Percentiles rank a stretch among this genome's conserved stretches.
phyloP scores from a whole-genome alignment of 2,888 invertebrate species.

The Anagyrus pseudococci region DNA sequence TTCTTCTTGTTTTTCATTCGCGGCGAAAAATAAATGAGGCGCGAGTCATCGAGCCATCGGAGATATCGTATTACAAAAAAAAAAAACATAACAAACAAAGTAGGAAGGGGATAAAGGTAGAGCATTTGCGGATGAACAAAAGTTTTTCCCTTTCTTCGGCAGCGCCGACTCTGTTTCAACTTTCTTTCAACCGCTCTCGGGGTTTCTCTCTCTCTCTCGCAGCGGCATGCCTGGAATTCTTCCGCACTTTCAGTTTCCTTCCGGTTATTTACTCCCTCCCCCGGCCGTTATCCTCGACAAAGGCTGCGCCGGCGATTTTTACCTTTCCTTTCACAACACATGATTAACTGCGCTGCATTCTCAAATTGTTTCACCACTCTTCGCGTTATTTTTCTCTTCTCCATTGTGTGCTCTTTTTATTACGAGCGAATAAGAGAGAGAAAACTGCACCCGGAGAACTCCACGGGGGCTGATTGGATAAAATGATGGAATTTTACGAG shows the following conservation, averaged over 20 bases:
- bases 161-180: not conserved
- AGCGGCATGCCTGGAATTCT: slow-evolving; percentile 4
- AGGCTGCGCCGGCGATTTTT: slow-evolving; percentile 6
- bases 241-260: slow-evolving; percentile 10
- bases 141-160: not conserved
- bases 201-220: too few species aligned
- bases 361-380: not conserved
- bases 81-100: too few species aligned
- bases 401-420: not conserved
- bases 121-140: not conserved
- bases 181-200: slow-evolving; percentile 2
- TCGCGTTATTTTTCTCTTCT: not conserved
- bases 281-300: too few species aligned
- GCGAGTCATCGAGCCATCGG: too few species aligned
- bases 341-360: slow-evolving; percentile 1
- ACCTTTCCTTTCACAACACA: not conserved
- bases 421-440: too few species aligned
- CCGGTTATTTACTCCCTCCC: slow-evolving; percentile 13
- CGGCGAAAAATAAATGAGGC: too few species aligned
- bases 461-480: too few species aligned
- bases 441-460: too few species aligned
- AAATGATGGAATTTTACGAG: too few species aligned
- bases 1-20: too few species aligned
- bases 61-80: too few species aligned
- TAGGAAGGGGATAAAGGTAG: too few species aligned